These are phyloP conservation scores for Caretta caretta DNA, from an alignment of 2,113 vertebrate species.

Conservation along the genomic window DNA sequence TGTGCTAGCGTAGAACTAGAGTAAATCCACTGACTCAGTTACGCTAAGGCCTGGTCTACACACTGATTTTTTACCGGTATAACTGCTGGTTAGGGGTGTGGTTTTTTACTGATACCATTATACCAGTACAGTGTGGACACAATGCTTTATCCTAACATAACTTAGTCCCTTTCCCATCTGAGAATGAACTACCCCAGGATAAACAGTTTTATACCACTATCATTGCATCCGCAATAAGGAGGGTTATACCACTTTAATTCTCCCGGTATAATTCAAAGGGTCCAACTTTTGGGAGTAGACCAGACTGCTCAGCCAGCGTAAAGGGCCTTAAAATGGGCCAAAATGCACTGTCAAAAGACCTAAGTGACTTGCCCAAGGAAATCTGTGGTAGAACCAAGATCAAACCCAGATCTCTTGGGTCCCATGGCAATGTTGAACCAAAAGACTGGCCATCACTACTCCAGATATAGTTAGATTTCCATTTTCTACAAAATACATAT, in stretches of 20 bases:
- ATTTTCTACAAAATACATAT: background rate
- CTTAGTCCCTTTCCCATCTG: background rate
- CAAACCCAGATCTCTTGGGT: background rate
- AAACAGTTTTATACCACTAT: background rate
- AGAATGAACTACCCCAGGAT: background rate
- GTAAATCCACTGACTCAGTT: background rate
- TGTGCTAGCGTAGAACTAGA: too few relatives aligned
- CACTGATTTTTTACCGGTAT: background rate
- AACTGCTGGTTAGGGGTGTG: background rate
- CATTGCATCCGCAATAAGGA: background rate
- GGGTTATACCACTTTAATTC: background rate
- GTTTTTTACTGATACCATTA: background rate
- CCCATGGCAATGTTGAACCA: background rate
- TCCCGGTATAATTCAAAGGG: background rate
- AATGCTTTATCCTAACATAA: background rate
- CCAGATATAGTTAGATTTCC: background rate
- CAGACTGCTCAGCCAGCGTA: background rate
- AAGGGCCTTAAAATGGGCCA: accelerated
- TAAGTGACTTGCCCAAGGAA: background rate
- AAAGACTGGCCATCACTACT: accelerated
- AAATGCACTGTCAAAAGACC: accelerated
- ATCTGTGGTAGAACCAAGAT: background rate
- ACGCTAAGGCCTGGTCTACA: background rate
- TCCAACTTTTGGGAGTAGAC: background rate
- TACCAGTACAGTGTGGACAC: background rate